Conservation (phyloP, 2,888 invertebrate species). For the Protula sp. region DNA sequence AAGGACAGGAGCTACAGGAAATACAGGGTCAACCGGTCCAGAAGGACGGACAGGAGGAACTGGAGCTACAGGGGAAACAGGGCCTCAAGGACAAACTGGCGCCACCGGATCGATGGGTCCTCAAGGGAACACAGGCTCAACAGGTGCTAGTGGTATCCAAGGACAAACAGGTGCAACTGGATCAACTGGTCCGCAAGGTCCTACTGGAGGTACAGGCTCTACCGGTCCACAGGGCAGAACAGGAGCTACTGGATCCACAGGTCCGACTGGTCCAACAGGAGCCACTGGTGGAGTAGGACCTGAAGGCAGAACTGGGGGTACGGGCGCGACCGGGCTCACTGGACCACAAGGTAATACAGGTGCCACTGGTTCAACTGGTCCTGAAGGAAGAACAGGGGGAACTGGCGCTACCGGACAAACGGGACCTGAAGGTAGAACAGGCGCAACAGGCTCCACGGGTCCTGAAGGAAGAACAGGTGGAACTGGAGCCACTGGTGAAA, state of each 20-base stretch:
- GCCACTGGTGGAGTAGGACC: conserved; percentile 62
- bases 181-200: neutral
- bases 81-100: neutral
- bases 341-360: neutral
- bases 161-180: conserved; percentile 1
- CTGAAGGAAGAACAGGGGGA: neutral
- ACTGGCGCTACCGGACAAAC: neutral
- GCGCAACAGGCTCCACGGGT: neutral
- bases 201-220: neutral
- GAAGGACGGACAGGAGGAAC: neutral
- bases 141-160: neutral
- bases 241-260: conserved; percentile 9
- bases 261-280: conserved; percentile 44
- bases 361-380: neutral
- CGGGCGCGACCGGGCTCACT: neutral
- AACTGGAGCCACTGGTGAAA: conserved; percentile 1
- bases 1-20: neutral
- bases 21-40: neutral
- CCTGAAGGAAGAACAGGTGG: neutral
- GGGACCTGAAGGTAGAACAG: neutral
- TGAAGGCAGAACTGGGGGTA: conserved; percentile 57
- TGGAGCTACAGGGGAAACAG: neutral
- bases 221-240: neutral
- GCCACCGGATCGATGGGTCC: neutral
- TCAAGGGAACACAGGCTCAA: neutral